phyloP scores from a whole-genome alignment of 2,797 vertebrate genomes.

The Hoplostethus mediterraneus region DNA sequence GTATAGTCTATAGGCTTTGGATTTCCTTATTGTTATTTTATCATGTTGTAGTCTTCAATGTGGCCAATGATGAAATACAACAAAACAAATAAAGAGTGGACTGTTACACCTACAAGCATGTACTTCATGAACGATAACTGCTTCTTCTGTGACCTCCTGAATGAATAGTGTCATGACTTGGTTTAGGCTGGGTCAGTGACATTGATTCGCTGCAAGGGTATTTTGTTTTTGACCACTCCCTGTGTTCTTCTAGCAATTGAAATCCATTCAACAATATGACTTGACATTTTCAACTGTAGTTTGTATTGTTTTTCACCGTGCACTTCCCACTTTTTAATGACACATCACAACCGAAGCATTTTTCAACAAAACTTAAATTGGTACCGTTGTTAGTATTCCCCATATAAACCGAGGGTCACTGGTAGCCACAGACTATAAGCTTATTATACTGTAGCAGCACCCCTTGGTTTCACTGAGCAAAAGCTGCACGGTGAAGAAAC shows the following conservation, averaged over 20 bases:
- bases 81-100: not conserved
- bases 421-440: not conserved
- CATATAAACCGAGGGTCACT: not conserved
- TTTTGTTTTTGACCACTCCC: not conserved
- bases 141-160: too few relatives aligned
- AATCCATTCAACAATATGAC: not conserved
- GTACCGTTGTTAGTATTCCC: not conserved
- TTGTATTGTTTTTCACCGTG: not conserved
- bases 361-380: not conserved
- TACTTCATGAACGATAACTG: not conserved
- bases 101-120: not conserved
- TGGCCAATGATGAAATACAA: not conserved
- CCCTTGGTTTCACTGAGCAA: not conserved
- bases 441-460: not conserved
- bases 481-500: not conserved
- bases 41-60: not conserved
- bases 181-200: too few relatives aligned
- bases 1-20: not conserved
- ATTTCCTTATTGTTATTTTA: slow-evolving; percentile 3
- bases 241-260: not conserved
- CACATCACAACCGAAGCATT: slow-evolving; percentile 1
- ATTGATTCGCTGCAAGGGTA: not conserved
- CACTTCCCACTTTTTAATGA: not conserved
- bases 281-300: not conserved
- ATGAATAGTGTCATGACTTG: too few relatives aligned